Percentiles rank a stretch among this genome's conserved stretches.
phyloP scores from a whole-genome alignment of 1,140 invertebrate species.

The Halesus radiatus region DNA sequence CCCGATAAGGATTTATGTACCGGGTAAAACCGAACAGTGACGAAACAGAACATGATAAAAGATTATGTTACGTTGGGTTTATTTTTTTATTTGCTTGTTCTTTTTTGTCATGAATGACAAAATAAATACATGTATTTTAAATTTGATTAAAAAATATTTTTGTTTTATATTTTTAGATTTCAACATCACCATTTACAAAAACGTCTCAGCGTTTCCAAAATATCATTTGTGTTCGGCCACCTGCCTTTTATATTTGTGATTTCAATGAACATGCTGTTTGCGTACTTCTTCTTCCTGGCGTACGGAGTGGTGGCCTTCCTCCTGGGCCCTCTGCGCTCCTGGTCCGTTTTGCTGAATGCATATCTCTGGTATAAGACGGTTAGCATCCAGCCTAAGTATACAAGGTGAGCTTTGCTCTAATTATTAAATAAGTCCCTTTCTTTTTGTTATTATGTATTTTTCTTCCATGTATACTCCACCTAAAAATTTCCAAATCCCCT shows the following conservation, averaged over 20 bases:
- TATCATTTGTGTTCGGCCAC: constrained; percentile 57
- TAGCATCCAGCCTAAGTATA: constrained; percentile 63
- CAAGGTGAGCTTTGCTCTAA: constrained; percentile 63
- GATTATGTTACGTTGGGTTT: too few relatives aligned
- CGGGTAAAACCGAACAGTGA: too few relatives aligned
- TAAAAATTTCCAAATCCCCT: too few relatives aligned
- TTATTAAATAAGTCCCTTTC: too few relatives aligned
- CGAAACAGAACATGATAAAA: too few relatives aligned
- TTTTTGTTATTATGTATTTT: too few relatives aligned
- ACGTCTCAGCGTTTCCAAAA: constrained; percentile 8
- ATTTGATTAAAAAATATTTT: too few relatives aligned
- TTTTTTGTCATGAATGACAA: too few relatives aligned
- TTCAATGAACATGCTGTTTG: constrained; percentile 79
- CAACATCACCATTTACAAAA: constrained; percentile 37
- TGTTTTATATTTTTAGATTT: constrained; percentile 48
- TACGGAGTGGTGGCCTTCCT: constrained; percentile 86
- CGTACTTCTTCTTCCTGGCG: constrained; percentile 84
- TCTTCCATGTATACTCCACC: too few relatives aligned
- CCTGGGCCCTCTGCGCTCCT: constrained; percentile 84
- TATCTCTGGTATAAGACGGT: constrained; percentile 74
- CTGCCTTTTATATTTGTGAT: constrained; percentile 69
- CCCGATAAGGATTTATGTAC: too few relatives aligned
- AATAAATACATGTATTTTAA: too few relatives aligned
- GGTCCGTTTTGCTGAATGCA: constrained; percentile 80
- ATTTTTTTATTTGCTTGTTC: too few relatives aligned